Percentiles rank a stretch among this genome's conserved stretches.
These are phyloP conservation scores for Euspilapteryx auroguttella DNA, from an alignment of 2,888 invertebrate species.

Conservation along the genomic window DNA sequence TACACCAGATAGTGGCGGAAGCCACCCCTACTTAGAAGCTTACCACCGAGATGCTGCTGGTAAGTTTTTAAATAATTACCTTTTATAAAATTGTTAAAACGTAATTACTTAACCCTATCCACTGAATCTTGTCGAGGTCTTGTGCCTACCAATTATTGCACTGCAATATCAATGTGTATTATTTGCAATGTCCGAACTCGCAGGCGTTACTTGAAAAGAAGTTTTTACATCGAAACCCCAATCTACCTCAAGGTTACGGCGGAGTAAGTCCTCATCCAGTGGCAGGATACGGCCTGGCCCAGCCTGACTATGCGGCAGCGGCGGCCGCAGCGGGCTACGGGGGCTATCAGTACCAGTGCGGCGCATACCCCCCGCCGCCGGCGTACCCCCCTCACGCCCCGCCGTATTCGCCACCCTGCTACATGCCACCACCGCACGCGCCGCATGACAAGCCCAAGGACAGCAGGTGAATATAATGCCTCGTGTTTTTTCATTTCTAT, in stretches of 20 bases:
- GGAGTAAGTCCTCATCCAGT: constrained; percentile 82
- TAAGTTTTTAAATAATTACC: too few species aligned
- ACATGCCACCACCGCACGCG: constrained; percentile 86
- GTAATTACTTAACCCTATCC: too few species aligned
- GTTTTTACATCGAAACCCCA: too few species aligned
- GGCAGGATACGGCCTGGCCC: constrained; percentile 76
- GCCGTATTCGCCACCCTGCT: constrained; percentile 80
- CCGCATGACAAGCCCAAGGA: constrained; percentile 80
- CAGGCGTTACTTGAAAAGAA: too few species aligned
- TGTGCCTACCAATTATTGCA: too few species aligned
- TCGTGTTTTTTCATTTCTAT: too few species aligned
- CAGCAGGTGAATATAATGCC: constrained; percentile 62
- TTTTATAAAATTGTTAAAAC: too few species aligned
- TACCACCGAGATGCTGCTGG: constrained; percentile 82
- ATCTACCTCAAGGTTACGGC: constrained; percentile 80
- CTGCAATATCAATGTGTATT: too few species aligned
- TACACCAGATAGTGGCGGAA: constrained; percentile 86
- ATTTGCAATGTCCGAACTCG: too few species aligned
- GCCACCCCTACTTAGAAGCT: constrained; percentile 82
- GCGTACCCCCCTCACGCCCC: constrained; percentile 70
- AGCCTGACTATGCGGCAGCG: constrained; percentile 79
- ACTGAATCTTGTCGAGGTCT: too few species aligned
- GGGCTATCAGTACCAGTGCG: constrained; percentile 60
- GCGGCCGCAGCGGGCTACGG: constrained; percentile 69
- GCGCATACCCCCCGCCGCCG: constrained; percentile 64